Percentiles rank a stretch among this genome's conserved stretches.
These are phyloP conservation scores for Sesamia nonagrioides DNA, from an alignment of 1,140 invertebrate genomes.

Conservation along the genomic window DNA sequence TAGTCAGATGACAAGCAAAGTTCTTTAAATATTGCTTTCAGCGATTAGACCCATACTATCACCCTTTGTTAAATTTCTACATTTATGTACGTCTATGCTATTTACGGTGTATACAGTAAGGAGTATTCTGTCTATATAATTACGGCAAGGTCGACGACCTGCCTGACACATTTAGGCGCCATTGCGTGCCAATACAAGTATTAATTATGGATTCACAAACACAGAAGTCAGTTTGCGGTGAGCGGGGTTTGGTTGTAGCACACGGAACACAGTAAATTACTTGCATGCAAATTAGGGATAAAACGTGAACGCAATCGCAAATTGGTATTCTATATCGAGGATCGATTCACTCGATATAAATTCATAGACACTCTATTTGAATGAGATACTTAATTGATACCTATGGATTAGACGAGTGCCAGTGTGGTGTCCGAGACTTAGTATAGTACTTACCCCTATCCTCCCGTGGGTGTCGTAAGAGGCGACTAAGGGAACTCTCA, in stretches of 20 bases:
- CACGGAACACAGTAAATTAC: neutral
- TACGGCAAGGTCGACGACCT: neutral
- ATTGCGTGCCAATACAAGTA: neutral
- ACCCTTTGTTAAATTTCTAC: too few species aligned
- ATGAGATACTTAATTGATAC: neutral
- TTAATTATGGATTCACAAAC: conserved; percentile 34
- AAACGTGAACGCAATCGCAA: neutral
- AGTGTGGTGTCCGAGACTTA: too few species aligned
- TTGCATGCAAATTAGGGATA: conserved; percentile 21
- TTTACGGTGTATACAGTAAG: too few species aligned
- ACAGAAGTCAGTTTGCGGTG: conserved; percentile 10
- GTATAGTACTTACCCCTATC: too few species aligned
- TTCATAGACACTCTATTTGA: neutral
- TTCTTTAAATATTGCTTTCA: too few species aligned
- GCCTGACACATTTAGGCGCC: neutral
- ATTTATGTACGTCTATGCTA: too few species aligned
- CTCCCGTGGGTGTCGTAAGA: too few species aligned
- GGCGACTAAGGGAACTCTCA: too few species aligned
- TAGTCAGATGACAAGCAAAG: too few species aligned
- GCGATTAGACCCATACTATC: too few species aligned
- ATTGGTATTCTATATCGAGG: neutral
- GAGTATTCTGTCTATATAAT: neutral
- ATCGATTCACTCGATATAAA: neutral
- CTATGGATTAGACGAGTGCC: too few species aligned
- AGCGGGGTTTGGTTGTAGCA: neutral